These are phyloP conservation scores for Hermaeophaga mercurialis DNA, from an alignment of 2,888 invertebrate genomes.

Conservation along the genomic window DNA sequence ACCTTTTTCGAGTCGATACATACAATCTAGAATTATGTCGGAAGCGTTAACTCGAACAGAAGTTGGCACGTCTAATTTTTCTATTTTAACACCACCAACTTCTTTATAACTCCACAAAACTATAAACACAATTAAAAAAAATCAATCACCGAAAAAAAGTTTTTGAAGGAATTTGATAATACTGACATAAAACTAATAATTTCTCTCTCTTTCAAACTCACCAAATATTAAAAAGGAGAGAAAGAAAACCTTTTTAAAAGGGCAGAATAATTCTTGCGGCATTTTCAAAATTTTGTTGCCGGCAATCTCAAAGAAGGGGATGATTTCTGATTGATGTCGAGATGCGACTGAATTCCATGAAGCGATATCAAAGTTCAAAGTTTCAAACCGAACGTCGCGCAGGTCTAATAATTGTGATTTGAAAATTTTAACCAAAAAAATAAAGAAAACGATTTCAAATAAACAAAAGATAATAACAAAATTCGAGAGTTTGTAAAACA, in stretches of 20 bases:
- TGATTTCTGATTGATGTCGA: neutral
- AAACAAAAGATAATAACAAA: too few species aligned
- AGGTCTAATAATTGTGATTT: neutral
- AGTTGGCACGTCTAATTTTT: conserved; percentile 55
- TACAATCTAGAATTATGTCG: conserved; percentile 62
- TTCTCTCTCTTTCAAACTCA: neutral
- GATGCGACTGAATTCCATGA: neutral
- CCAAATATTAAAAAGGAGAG: neutral
- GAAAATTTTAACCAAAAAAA: too few species aligned
- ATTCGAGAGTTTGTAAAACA: too few species aligned
- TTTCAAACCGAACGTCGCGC: neutral
- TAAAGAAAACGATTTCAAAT: too few species aligned
- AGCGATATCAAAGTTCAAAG: neutral
- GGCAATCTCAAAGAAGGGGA: neutral
- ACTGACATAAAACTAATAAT: neutral
- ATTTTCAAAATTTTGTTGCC: neutral
- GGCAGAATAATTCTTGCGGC: neutral
- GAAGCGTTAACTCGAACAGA: conserved; percentile 53
- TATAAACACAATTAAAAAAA: conserved; percentile 1
- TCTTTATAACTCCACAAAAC: neutral
- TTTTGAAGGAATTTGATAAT: neutral
- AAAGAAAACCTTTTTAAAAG: neutral
- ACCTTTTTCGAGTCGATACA: conserved; percentile 57
- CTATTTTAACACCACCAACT: conserved; percentile 46
- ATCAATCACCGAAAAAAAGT: neutral